Base-by-base conservation (phyloP, 2,888 invertebrate genomes). In the Mythimna vitellina region DNA sequence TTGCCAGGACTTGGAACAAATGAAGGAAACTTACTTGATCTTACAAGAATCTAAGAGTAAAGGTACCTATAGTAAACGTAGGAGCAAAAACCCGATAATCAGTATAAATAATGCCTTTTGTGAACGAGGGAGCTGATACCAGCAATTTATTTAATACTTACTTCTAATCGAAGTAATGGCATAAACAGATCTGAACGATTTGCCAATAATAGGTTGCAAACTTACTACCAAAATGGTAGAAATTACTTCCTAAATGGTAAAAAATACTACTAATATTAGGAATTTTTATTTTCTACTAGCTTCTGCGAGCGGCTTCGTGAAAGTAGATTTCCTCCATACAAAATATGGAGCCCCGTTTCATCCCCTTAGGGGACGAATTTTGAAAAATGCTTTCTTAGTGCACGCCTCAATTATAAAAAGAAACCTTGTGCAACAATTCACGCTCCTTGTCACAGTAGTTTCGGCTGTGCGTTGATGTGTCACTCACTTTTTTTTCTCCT, bases 91-190 rank as follows among this genome's bases (percentile, higher is more conserved):
- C 20, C 38, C 9, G 61, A 32, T 65, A 66, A 54, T 57, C 32
- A 67, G 42, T 58, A 22, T 53, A 64, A 79, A 70, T 70, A 62
- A 58, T 70, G 35, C 10, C 67, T 56, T 70, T 67, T 46, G 60
- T 65, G 60, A 72, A 73, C 61, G 62, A 63, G 35, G 65, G 42
- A 65, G 12, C 38, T 42, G 54, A 70, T 73, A 75, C 66, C 65
- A 38, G 58, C 66, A 67, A 78, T 73, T 80, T 66, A 62, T 73
- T 32, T 81, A 81, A 65, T 81, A 51, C 54, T 17, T 81, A 51
- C 54, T 17, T 20, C 38, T 76, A 63, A 81, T 81, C 71, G 32
- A 69, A 73, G 25, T 75, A 75, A 78, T 70, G 22, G 56, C 22
- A 38, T 17, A 25, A 49, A 49, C 46, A 61, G 12, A 60, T 35